These are phyloP conservation scores for Poeciliopsis gracilis DNA, from an alignment of 2,797 vertebrate genomes.

Conservation along the genomic window DNA sequence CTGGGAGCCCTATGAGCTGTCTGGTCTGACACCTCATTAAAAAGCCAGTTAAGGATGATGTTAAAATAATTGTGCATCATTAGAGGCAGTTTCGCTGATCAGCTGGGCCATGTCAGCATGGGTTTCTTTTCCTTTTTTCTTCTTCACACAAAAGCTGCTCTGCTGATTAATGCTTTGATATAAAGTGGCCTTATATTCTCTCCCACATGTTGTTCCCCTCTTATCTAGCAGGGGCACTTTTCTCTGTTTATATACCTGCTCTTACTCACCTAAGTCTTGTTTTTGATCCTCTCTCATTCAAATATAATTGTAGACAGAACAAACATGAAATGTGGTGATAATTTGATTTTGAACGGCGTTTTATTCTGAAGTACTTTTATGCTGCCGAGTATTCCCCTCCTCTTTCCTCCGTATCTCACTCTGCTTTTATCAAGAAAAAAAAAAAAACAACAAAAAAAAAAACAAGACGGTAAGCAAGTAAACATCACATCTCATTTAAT, in stretches of 20 bases:
- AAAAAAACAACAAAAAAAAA: constrained; percentile 72
- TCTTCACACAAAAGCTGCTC: constrained; percentile 58
- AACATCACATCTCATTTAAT: constrained; percentile 88
- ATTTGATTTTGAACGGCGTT: constrained; percentile 69
- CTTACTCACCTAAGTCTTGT: constrained; percentile 35
- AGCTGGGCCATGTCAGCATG: constrained; percentile 83
- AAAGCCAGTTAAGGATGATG: constrained; percentile 85
- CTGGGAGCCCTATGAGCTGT: constrained; percentile 72
- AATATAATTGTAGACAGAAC: constrained; percentile 65
- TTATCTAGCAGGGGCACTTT: constrained; percentile 73
- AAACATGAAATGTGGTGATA: constrained; percentile 57
- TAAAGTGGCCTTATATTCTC: constrained; percentile 81
- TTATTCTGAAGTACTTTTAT: constrained; percentile 57
- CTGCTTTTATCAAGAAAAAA: constrained; percentile 70
- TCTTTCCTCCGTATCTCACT: constrained; percentile 59
- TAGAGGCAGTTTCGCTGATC: constrained; percentile 86
- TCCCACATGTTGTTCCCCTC: constrained; percentile 82
- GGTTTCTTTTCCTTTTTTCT: constrained; percentile 22
- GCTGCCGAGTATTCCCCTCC: constrained; percentile 40
- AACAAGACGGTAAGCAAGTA: constrained; percentile 82
- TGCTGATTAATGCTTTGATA: constrained; percentile 82
- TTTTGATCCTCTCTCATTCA: constrained; percentile 57
- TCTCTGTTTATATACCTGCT: constrained; percentile 56
- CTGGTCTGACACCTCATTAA: constrained; percentile 84
- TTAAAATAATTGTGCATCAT: constrained; percentile 88